These are phyloP conservation scores for Saguinus imperator DNA, from an alignment of 2,113 vertebrate species.

Conservation along the genomic window DNA sequence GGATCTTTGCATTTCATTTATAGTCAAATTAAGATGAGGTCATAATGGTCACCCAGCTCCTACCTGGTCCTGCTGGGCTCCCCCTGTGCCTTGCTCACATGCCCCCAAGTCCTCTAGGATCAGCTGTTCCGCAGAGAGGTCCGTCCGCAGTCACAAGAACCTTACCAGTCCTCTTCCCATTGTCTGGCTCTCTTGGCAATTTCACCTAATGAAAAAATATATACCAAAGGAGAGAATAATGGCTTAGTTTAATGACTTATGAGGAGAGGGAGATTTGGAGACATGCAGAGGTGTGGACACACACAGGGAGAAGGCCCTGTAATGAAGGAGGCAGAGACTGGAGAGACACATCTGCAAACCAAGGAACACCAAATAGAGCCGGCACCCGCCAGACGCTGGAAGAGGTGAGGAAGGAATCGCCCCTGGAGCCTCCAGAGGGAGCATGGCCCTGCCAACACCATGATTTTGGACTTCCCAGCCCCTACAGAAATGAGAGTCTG, in stretches of 20 bases:
- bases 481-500: neutral
- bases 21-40: neutral
- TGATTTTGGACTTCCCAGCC: neutral
- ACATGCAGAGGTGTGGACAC: neutral
- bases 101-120: no score
- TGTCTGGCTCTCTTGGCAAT: neutral
- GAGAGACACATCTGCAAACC: neutral
- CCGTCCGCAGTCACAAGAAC: neutral
- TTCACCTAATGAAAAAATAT: neutral
- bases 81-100: neutral
- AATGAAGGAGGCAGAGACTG: neutral
- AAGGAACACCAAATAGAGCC: neutral
- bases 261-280: neutral
- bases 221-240: neutral
- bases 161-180: neutral
- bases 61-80: neutral
- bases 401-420: neutral
- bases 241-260: no score
- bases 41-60: no score
- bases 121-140: neutral
- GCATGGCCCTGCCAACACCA: neutral
- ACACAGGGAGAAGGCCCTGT: neutral
- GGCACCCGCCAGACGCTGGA: no score
- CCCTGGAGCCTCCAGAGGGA: neutral
- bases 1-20: neutral